phyloP scores from a whole-genome alignment of 2,797 vertebrate species.

The Tangara arthus region DNA sequence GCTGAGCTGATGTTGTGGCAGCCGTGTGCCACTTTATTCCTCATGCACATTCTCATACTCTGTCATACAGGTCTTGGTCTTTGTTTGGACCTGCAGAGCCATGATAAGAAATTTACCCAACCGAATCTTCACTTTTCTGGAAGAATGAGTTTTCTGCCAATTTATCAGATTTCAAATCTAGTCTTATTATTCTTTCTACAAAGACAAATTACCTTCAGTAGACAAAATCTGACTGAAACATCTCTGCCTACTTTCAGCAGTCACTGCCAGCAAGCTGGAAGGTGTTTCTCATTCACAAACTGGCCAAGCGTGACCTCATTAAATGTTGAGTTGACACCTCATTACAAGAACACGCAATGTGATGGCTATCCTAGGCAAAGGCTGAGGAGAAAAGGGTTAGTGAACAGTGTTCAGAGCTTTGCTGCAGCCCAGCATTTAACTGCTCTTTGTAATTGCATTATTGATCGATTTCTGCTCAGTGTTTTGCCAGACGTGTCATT shows the following conservation, averaged over 20 bases:
- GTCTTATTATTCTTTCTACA: background rate
- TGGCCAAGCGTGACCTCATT: background rate
- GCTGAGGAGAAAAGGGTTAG: background rate
- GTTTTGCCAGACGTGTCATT: background rate
- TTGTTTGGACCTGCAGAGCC: background rate
- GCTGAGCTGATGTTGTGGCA: background rate
- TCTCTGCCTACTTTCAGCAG: background rate
- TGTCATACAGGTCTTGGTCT: background rate
- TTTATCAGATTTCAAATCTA: background rate
- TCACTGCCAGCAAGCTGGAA: background rate
- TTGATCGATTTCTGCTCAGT: background rate
- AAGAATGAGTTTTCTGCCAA: background rate
- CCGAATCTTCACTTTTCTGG: background rate
- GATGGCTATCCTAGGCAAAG: background rate
- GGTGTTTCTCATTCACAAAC: background rate
- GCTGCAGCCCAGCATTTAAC: background rate
- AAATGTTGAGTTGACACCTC: background rate
- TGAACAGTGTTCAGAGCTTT: background rate
- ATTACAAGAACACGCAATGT: background rate
- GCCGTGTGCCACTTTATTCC: rapidly evolving
- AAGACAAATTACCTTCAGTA: background rate
- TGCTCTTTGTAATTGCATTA: background rate
- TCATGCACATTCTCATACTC: background rate
- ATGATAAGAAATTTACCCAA: background rate
- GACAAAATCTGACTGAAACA: background rate